Percentiles rank a stretch among this genome's conserved stretches.
Evolutionary conservation across 1,140 invertebrate species (phyloP).

Genomic region (Lordiphosa mommai): DNA sequence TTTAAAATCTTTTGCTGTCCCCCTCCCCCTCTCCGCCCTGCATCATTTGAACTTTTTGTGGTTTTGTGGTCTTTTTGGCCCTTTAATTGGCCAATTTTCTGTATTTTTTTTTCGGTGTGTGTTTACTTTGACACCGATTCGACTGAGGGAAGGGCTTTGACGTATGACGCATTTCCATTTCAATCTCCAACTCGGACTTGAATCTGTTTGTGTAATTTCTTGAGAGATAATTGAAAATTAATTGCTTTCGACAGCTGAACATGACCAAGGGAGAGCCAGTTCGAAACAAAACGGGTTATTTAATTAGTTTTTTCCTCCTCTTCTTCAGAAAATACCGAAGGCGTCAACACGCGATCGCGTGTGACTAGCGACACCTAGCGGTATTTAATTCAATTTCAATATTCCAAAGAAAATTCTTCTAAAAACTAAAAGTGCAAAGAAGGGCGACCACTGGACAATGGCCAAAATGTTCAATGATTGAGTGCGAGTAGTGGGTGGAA

Average conservation of each 20-base stretch:
- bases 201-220: slow-evolving; percentile 52
- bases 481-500: neutral
- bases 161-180: neutral
- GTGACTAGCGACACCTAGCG: slow-evolving; percentile 18
- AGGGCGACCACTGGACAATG: slow-evolving; percentile 18
- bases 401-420: slow-evolving; percentile 12
- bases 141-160: too few species aligned
- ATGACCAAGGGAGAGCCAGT: slow-evolving; percentile 19
- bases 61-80: slow-evolving; percentile 26
- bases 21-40: too few species aligned
- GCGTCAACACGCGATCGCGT: slow-evolving; percentile 40
- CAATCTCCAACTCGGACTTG: slow-evolving; percentile 5
- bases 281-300: slow-evolving; percentile 56
- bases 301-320: slow-evolving; percentile 56
- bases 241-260: slow-evolving; percentile 72
- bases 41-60: neutral
- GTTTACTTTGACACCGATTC: slow-evolving; percentile 51
- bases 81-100: slow-evolving; percentile 71
- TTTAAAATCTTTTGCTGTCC: too few species aligned
- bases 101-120: slow-evolving; percentile 26
- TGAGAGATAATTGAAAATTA: slow-evolving; percentile 73
- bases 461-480: slow-evolving; percentile 20
- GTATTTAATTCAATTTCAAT: slow-evolving; percentile 29
- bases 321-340: neutral
- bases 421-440: slow-evolving; percentile 18